Evolutionary conservation across 2,888 invertebrate genomes (phyloP).

Genomic region (Automeris io): DNA sequence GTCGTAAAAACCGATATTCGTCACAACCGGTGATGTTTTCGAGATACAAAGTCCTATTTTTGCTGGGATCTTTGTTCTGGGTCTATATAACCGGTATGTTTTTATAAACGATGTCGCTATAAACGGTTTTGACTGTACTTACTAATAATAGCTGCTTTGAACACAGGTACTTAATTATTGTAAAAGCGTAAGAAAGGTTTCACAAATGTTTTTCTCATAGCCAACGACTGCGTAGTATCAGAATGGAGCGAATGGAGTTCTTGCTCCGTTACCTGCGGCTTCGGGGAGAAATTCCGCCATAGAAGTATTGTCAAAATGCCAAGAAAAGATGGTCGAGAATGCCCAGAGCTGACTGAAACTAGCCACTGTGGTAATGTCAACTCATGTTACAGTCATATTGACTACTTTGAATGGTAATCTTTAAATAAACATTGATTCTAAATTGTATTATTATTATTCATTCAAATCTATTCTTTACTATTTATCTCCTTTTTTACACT

Average conservation of each 20-base stretch:
- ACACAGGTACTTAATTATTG: background rate
- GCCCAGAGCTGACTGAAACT: slow-evolving; percentile 49
- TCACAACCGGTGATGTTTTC: no score
- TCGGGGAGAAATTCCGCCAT: slow-evolving; percentile 88
- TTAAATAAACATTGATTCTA: slow-evolving; percentile 7
- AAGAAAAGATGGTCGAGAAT: slow-evolving; percentile 81
- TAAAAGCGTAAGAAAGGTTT: slow-evolving; percentile 11
- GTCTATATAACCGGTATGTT: no score
- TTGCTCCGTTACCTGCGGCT: slow-evolving; percentile 92
- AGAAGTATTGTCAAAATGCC: slow-evolving; percentile 84
- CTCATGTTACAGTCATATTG: slow-evolving; percentile 55
- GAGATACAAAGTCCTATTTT: no score
- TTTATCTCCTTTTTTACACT: no score
- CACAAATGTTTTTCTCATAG: slow-evolving; percentile 60
- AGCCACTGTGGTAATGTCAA: slow-evolving; percentile 55
- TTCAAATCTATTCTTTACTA: no score
- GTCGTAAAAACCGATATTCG: no score
- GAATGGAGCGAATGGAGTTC: slow-evolving; percentile 91
- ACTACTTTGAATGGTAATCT: slow-evolving; percentile 58
- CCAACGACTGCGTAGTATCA: slow-evolving; percentile 87
- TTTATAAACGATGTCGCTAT: no score
- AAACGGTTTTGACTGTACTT: no score
- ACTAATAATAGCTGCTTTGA: background rate
- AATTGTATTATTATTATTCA: no score
- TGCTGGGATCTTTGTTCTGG: background rate